Conservation (phyloP, 2,797 vertebrate genomes). For the Lithobates pipiens region DNA sequence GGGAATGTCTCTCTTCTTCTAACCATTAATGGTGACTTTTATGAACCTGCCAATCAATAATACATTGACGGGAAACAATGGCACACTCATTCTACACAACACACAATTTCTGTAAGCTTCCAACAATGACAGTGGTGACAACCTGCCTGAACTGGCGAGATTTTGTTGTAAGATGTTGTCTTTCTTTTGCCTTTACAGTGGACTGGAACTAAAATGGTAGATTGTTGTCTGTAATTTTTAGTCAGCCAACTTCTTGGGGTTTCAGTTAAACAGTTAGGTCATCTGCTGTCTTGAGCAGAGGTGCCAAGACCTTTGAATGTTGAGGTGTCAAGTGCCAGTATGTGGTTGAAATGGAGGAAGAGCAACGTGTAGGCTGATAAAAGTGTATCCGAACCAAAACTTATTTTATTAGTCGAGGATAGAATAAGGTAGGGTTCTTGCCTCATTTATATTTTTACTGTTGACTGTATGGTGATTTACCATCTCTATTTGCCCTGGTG, state of each 20-base stretch:
- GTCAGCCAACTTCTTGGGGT: background rate
- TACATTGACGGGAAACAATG: conserved; percentile 19
- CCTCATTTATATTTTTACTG: too few species aligned
- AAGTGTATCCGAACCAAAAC: too few species aligned
- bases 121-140: conserved; percentile 2
- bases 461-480: too few species aligned
- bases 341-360: too few species aligned
- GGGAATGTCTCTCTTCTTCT: conserved; percentile 12
- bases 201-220: background rate
- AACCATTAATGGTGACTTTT: conserved; percentile 12
- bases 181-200: background rate
- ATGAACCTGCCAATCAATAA: background rate
- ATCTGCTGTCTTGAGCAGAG: too few species aligned
- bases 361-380: too few species aligned
- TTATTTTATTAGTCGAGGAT: too few species aligned
- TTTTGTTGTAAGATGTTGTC: background rate
- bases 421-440: too few species aligned
- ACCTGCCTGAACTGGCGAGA: background rate
- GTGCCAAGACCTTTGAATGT: too few species aligned
- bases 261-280: too few species aligned
- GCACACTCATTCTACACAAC: background rate
- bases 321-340: too few species aligned
- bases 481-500: too few species aligned
- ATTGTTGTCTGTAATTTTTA: background rate
- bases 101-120: conserved; percentile 24